A percentile compares a stretch with the other conserved stretches of the same genome.
phyloP scores from a whole-genome alignment of 1,140 invertebrate genomes.

The Asobara japonica region DNA sequence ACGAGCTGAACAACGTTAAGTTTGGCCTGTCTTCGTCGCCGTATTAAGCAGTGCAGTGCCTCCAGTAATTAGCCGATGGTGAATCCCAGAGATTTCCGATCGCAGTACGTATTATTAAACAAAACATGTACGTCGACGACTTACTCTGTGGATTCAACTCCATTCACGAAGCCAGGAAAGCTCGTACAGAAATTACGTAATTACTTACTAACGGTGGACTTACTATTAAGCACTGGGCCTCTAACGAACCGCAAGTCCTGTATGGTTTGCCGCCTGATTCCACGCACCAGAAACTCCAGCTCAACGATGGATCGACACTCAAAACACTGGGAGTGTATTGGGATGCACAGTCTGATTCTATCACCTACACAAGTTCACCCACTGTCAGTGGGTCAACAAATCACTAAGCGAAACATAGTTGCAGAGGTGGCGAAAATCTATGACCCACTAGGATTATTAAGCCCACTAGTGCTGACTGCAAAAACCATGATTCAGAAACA shows the following conservation, averaged over 20 bases:
- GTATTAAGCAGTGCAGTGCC: constrained; percentile 41
- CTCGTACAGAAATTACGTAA: constrained; percentile 43
- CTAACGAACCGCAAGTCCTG: constrained; percentile 46
- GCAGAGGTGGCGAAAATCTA: constrained; percentile 49
- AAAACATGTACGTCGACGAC: constrained; percentile 48
- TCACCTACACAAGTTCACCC: constrained; percentile 10
- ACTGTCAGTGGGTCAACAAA: constrained; percentile 18
- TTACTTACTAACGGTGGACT: constrained; percentile 43
- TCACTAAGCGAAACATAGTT: constrained; percentile 44
- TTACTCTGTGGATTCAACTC: constrained; percentile 38
- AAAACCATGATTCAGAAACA: constrained; percentile 54
- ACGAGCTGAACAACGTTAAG: constrained; percentile 43
- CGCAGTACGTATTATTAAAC: constrained; percentile 29
- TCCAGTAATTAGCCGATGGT: constrained; percentile 46
- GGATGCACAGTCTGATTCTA: constrained; percentile 40
- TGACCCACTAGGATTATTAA: constrained; percentile 50
- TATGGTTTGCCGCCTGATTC: constrained; percentile 25
- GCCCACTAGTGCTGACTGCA: constrained; percentile 48
- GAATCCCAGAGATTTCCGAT: constrained; percentile 34
- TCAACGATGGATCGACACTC: not conserved
- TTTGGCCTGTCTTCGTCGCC: constrained; percentile 60
- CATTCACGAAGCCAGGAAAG: constrained; percentile 34
- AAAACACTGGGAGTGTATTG: constrained; percentile 34
- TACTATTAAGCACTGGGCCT: constrained; percentile 49
- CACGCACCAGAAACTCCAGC: not conserved